These are phyloP conservation scores for Lindbergichthys nudifrons DNA, from an alignment of 2,797 vertebrate species.

Conservation along the genomic window DNA sequence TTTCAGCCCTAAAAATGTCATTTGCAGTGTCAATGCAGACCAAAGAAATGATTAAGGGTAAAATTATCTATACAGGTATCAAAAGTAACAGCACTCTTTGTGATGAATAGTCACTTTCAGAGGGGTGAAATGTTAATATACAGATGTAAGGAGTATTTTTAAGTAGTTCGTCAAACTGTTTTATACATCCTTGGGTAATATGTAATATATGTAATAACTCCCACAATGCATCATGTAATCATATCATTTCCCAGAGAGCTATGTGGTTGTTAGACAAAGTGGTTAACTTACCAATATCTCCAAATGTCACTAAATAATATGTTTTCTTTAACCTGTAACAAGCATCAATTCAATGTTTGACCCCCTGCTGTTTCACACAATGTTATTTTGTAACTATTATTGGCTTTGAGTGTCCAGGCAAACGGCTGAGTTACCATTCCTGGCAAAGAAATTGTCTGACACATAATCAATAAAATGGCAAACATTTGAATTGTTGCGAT, in stretches of 20 bases:
- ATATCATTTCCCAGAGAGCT: constrained; percentile 6
- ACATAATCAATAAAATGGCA: not conserved
- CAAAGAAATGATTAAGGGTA: constrained; percentile 28
- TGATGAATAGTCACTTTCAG: constrained; percentile 44
- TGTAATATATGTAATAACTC: too few relatives aligned
- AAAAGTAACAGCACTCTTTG: constrained; percentile 33
- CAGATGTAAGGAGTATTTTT: constrained; percentile 52
- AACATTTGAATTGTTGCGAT: too few relatives aligned
- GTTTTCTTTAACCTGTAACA: not conserved
- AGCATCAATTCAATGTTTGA: not conserved
- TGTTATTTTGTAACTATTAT: not conserved
- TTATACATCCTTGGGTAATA: constrained; percentile 23
- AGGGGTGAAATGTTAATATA: constrained; percentile 51
- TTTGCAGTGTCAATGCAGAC: constrained; percentile 29
- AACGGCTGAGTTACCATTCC: not conserved
- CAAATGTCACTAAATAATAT: not conserved
- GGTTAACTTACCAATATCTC: not conserved
- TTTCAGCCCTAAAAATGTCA: constrained; percentile 28
- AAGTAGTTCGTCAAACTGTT: constrained; percentile 42
- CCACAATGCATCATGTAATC: constrained; percentile 4
- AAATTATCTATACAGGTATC: constrained; percentile 28
- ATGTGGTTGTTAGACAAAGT: not conserved
- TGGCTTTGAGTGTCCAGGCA: constrained; percentile 3
- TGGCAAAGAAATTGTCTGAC: not conserved
- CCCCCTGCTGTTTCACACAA: not conserved